Percentiles rank a stretch among this genome's conserved stretches.
phyloP scores from a whole-genome alignment of 2,113 vertebrate genomes.

The Lucifuga dentata region DNA sequence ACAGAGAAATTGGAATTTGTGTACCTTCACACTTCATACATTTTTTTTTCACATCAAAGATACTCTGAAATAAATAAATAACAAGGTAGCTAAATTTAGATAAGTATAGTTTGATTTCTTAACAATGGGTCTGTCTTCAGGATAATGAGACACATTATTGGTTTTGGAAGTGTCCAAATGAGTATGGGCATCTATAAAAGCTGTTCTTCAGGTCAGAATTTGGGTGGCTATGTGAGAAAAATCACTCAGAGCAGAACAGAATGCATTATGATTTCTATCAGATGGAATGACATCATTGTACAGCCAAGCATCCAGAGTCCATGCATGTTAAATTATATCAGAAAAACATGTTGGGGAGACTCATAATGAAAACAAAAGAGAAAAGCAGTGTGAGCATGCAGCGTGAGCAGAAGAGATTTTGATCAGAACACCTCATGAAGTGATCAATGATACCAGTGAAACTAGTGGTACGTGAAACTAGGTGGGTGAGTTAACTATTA shows the following conservation, averaged over 20 bases:
- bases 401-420: constrained; percentile 39
- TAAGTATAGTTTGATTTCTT: constrained; percentile 11
- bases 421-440: constrained; percentile 39
- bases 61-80: constrained; percentile 24
- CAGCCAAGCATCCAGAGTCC: constrained; percentile 35
- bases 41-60: constrained; percentile 16
- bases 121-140: constrained; percentile 17
- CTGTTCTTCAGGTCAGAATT: constrained; percentile 70
- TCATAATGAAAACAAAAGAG: constrained; percentile 39
- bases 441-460: neutral
- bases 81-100: constrained; percentile 44
- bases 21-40: neutral
- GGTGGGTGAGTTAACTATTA: constrained; percentile 44
- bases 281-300: constrained; percentile 27
- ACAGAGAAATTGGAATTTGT: neutral
- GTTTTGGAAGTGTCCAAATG: constrained; percentile 48
- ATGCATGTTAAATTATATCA: constrained; percentile 51
- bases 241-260: constrained; percentile 33
- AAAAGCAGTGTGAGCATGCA: constrained; percentile 35
- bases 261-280: constrained; percentile 49
- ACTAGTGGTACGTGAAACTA: constrained; percentile 45
- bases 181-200: constrained; percentile 25
- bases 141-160: constrained; percentile 12
- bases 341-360: constrained; percentile 36
- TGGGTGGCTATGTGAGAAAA: constrained; percentile 77